phyloP scores from a whole-genome alignment of 2,113 vertebrate species.

The Hyperoodon ampullatus region DNA sequence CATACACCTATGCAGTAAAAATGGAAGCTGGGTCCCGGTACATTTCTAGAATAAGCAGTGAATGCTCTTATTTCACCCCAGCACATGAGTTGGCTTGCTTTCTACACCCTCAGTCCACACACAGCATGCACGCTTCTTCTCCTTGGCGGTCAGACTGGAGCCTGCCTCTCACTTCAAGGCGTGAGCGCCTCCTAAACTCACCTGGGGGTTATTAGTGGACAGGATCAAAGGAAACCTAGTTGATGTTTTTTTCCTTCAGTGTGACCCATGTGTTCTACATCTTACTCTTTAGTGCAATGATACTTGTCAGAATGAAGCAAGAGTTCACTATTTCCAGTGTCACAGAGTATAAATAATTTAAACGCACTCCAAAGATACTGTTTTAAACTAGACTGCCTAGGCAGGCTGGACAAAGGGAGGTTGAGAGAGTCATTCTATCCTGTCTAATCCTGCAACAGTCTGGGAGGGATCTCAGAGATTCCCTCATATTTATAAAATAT shows the following conservation, averaged over 20 bases:
- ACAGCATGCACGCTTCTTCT: background rate
- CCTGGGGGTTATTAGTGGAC: background rate
- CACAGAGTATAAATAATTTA: background rate
- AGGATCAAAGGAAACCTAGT: constrained; percentile 25
- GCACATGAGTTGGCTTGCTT: background rate
- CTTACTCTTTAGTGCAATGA: background rate
- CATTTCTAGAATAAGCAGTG: background rate
- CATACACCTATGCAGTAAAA: background rate
- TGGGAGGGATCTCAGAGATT: background rate
- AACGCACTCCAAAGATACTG: background rate
- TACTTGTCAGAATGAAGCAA: constrained; percentile 6
- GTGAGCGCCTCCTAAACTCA: background rate
- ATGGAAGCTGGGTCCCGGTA: background rate
- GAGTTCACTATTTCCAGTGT: background rate
- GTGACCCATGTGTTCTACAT: background rate
- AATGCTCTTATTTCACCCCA: background rate
- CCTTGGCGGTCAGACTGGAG: background rate
- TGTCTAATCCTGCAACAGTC: background rate
- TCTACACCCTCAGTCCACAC: background rate
- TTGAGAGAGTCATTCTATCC: background rate
- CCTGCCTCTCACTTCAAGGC: background rate
- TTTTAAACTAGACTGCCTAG: constrained; percentile 15
- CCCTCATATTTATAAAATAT: background rate
- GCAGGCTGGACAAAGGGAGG: background rate
- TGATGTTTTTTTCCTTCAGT: background rate